Base-by-base conservation (phyloP, 2,888 invertebrate species). In the Hylaea fasciaria region DNA sequence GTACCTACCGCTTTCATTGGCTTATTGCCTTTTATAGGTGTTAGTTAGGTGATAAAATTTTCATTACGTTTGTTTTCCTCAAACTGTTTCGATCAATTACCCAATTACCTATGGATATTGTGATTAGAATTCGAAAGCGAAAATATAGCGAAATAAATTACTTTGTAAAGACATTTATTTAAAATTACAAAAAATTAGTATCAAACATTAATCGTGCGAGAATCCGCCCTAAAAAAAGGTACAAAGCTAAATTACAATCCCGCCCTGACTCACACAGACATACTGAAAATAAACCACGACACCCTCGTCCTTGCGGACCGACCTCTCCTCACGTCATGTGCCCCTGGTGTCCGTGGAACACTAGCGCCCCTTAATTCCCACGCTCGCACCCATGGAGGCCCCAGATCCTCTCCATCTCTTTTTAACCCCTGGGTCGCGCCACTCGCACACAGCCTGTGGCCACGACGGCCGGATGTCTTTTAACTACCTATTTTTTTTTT, bases 361-460 rank as follows among this genome's bases (percentile, higher is more conserved):
- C 78, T 80, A 78, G 80, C 86, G 83, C 85, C 89, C 89, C 87
- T 83, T 89, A 86, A 87, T 91, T 91, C 91, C 90, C 91, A 91
- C 91, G 91, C 79, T 90, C 83, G 83, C 83, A 81, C 85, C 83
- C 82, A 78, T 73, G 78, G 77, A 74, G 81, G 83, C 83, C 81
- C 80, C 79, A 82, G 81, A 80, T 75, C 76, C 73, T 65, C 57
- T 70, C 77, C 71, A 68, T 87, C 87, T 72, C 80, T 80, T 71
- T 88, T 79, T 79, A 74, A 72, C 81, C 77, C 82, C 83, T 85
- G 71, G 83, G 85, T 77, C 49, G 76, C 47, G 49, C 85, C 68
- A 52, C 75, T 88, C 80, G 60, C 81, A 80, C 87, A 65, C 70
- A 77, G 60, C 54, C 45, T 64, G 48, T 71, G 68, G 74, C 83